A percentile compares a stretch with the other conserved stretches of the same genome.
These are phyloP conservation scores for Cephalophus harveyi DNA, from an alignment of 2,113 vertebrate species.

Conservation along the genomic window DNA sequence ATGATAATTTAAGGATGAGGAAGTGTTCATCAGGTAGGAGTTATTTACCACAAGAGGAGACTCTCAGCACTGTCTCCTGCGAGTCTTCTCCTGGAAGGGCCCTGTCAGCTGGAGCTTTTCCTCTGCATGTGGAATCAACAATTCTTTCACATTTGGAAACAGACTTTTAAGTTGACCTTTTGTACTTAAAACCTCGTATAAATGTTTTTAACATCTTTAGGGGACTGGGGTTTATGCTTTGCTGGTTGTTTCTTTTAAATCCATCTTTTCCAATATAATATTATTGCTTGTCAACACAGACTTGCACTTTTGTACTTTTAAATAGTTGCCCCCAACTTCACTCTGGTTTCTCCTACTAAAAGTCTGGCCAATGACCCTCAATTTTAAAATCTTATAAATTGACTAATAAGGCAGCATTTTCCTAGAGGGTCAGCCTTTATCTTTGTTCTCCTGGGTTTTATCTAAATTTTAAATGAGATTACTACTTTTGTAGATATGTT, in stretches of 20 bases:
- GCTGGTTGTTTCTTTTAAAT: neutral
- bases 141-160: neutral
- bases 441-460: constrained; percentile 19
- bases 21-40: neutral
- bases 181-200: neutral
- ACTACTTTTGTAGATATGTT: constrained; percentile 25
- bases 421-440: neutral
- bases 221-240: neutral
- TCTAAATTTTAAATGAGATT: neutral
- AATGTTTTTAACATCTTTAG: neutral
- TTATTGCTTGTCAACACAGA: neutral
- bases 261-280: neutral
- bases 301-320: neutral
- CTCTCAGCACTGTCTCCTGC: neutral
- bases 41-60: neutral
- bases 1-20: neutral
- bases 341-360: neutral
- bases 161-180: neutral
- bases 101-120: neutral
- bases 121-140: neutral
- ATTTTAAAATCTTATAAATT: neutral
- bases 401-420: neutral
- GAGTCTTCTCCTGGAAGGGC: neutral
- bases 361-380: neutral
- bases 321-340: neutral